Evolutionary conservation across 2,113 vertebrate species (phyloP), one percentile per base, ranked within the genome.

Genomic region (Lepus timidus): DNA sequence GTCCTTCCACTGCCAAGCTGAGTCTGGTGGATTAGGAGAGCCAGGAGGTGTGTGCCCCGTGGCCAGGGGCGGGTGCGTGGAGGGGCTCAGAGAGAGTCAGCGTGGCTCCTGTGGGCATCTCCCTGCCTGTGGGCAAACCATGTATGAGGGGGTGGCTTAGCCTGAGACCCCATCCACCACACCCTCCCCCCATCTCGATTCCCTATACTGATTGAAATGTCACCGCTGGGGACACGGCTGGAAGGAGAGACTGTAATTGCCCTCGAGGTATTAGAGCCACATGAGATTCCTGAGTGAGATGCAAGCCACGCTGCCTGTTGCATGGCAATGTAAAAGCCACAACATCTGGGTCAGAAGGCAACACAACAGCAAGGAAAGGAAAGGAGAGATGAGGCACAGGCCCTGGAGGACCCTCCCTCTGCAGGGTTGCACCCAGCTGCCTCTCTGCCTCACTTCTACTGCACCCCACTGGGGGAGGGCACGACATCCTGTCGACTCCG

Each of bases 1-100:
- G 0, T 68, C 58, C 58, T 55, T 52, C n/a, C 3, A 31, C 14
- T 9, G 20, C 31, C 25, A 4, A 0, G 0, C 1, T 22, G 1
- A 1, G 4, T 20, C 65, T 52, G 2, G 0, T 29, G 17, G 67
- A 67, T 44, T 0, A 62, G 23, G 33, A 29, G 1, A n/a, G 29
- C 14, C 6, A 51, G 68, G 10, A 55, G 62, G 17, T 19, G 44
- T 0, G 0, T 31, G 31, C 1, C 17, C 1, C 19, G 3, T 0
- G 7, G 33, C 8, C 29, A 39, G 39, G 67, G 29, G 27, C 14
- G 20, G 4, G 13, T 81, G 33, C 74, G 4, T 4, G 33, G 25
- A 55, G 71, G 4, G 5, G 4, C n/a, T 67, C 4, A 3, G 13
- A 33, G 12, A n/a, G 16, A 73, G 55, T 10, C 11, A 33, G 12